Evolutionary conservation across 2,797 vertebrate species (phyloP), one percentile per base, ranked within the genome.

Genomic region (Acropternis orthonyx): DNA sequence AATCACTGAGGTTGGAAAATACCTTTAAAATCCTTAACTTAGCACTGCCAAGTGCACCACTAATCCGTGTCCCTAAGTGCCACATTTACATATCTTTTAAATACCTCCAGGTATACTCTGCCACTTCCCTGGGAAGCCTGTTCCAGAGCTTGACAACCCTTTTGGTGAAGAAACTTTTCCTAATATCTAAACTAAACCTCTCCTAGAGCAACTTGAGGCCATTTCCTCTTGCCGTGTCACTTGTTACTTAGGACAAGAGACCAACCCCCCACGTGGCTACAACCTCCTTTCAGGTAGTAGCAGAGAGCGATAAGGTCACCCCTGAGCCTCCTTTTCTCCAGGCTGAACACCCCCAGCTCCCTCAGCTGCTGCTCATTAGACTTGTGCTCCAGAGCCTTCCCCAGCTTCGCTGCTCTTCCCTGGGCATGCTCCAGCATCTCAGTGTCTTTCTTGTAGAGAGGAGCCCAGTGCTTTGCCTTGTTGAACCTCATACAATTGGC

Each of bases 211-310:
- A 26, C 12, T 3, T 46, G 28, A 34, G 18, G 34, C 39, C 10
- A 12, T 56, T 76, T 56, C 23, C 14, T 54, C 39, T 36, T 10
- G 1, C 58, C 1, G 7, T 65, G 1, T 39, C 22, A 14, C 24
- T 49, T 75, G 20, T 63, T 24, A 7, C 32, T 5, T 58, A 11
- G 2, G 0, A 58, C 44, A 52, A 27, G 26, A 71, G 28, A 0
- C 27, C 0, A 1, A 28, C 3, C 3, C 37, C 37, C 12, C 14
- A 6, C n/a, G 9, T 1, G 37, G 51, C 43, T 44, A 0, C 44
- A 22, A 0, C 8, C 4, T 58, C 30, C 58, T 52, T 3, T 27
- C 5, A 58, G 79, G 28, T 2, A 26, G 12, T 0, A 34, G 1
- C 0, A 34, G 20, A n/a, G 51, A 71, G 51, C 0, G 2, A 5